Conservation (phyloP, 2,113 vertebrate species). For the Regulus satrapa region DNA sequence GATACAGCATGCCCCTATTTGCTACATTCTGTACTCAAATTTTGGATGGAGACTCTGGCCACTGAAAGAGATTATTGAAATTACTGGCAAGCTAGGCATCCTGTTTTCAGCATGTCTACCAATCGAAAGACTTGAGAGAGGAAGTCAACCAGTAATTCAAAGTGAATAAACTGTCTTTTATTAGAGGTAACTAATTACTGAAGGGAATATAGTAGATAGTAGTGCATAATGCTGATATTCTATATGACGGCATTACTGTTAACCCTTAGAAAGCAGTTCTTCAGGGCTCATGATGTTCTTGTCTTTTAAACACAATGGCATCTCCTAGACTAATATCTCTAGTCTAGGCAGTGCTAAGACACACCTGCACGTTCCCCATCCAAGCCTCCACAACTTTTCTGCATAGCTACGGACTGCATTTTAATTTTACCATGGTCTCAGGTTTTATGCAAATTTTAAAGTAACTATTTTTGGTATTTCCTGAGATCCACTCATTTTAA, state of each 20-base stretch:
- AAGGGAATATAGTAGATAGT: background rate
- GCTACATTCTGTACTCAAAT: background rate
- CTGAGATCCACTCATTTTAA: background rate
- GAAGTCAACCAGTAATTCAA: background rate
- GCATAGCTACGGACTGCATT: background rate
- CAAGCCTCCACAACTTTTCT: background rate
- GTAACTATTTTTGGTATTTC: background rate
- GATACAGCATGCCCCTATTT: background rate
- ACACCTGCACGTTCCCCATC: accelerated
- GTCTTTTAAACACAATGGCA: background rate
- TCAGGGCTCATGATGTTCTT: background rate
- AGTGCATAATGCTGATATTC: background rate
- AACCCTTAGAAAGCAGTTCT: background rate
- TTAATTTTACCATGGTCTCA: background rate
- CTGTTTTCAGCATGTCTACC: background rate
- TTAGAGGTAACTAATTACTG: background rate
- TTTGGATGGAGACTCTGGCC: background rate
- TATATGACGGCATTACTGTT: background rate
- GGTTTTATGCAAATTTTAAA: background rate
- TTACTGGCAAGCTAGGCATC: background rate
- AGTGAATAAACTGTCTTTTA: background rate
- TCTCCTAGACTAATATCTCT: background rate
- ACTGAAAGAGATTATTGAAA: background rate
- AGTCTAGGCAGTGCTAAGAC: background rate
- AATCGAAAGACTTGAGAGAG: background rate